Evolutionary conservation across 2,797 vertebrate species (phyloP).

Genomic region (Arrhamphus sclerolepis): DNA sequence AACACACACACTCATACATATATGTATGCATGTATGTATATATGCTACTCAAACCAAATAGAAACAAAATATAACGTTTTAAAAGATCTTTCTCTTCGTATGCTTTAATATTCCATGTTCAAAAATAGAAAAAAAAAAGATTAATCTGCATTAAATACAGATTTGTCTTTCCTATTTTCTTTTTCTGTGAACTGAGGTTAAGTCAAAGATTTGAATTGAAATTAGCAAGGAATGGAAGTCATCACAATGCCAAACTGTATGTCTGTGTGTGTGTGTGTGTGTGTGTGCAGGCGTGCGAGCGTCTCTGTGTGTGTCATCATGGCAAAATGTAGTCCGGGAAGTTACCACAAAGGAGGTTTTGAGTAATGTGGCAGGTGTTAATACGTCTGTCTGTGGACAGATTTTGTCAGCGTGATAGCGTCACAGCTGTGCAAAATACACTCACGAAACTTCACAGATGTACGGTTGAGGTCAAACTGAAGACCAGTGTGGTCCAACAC

Average conservation of each 20-base stretch:
- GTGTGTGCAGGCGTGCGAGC: too few species aligned
- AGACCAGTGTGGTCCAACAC: not conserved
- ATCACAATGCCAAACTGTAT: not conserved
- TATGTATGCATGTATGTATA: too few species aligned
- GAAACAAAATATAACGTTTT: too few species aligned
- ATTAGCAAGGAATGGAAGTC: not conserved
- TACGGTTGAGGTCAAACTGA: not conserved
- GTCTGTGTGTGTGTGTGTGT: not conserved
- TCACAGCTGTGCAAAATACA: conserved; percentile 7
- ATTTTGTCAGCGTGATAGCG: conserved; percentile 4
- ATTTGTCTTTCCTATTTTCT: too few species aligned
- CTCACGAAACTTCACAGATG: not conserved
- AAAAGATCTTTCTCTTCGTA: too few species aligned
- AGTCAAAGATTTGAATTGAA: not conserved
- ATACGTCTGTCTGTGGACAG: conserved; percentile 1
- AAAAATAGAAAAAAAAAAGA: too few species aligned
- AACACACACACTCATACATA: not conserved
- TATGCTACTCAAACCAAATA: too few species aligned
- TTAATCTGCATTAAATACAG: too few species aligned
- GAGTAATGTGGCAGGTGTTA: conserved; percentile 3
- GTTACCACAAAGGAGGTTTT: conserved; percentile 1
- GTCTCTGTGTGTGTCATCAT: not conserved
- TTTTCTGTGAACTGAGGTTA: not conserved
- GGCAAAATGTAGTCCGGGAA: conserved; percentile 2
- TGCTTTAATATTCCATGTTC: too few species aligned